Conservation (phyloP, 2,797 vertebrate species). For the Gadopsis bispinosus region DNA sequence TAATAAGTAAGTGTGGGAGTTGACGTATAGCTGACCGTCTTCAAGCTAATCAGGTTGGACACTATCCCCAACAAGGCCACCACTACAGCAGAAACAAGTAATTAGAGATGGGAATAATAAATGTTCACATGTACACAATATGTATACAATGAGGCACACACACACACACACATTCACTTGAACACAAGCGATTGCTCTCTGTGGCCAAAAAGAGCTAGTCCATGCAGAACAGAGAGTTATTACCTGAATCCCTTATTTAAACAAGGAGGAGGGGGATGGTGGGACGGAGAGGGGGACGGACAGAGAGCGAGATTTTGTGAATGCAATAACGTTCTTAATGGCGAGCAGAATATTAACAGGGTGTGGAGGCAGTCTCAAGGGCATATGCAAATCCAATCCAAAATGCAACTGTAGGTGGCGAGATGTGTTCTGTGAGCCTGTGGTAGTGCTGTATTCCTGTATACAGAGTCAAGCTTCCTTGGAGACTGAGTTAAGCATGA, state of each 20-base stretch:
- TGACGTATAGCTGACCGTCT: constrained; percentile 46
- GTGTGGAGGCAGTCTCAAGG: constrained; percentile 71
- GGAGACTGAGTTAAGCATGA: constrained; percentile 39
- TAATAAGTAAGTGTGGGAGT: constrained; percentile 62
- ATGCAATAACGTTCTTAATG: constrained; percentile 81
- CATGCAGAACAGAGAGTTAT: constrained; percentile 74
- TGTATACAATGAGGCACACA: constrained; percentile 26
- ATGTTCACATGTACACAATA: constrained; percentile 42
- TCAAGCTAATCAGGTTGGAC: constrained; percentile 54
- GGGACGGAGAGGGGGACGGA: constrained; percentile 42
- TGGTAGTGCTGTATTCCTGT: constrained; percentile 1
- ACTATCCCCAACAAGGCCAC: constrained; percentile 56
- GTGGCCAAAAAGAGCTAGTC: constrained; percentile 61
- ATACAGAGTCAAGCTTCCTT: constrained; percentile 14
- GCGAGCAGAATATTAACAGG: constrained; percentile 80
- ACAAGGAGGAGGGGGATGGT: constrained; percentile 50
- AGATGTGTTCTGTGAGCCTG: constrained; percentile 22
- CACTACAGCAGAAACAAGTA: constrained; percentile 54
- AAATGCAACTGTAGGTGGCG: constrained; percentile 67
- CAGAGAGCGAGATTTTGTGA: constrained; percentile 55
- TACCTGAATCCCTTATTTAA: constrained; percentile 67
- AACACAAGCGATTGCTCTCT: constrained; percentile 40
- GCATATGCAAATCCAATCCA: constrained; percentile 69
- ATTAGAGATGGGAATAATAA: constrained; percentile 75
- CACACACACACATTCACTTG: constrained; percentile 18